These are phyloP conservation scores for Lepidothrix coronata DNA, from an alignment of 2,113 vertebrate genomes.

Conservation along the genomic window DNA sequence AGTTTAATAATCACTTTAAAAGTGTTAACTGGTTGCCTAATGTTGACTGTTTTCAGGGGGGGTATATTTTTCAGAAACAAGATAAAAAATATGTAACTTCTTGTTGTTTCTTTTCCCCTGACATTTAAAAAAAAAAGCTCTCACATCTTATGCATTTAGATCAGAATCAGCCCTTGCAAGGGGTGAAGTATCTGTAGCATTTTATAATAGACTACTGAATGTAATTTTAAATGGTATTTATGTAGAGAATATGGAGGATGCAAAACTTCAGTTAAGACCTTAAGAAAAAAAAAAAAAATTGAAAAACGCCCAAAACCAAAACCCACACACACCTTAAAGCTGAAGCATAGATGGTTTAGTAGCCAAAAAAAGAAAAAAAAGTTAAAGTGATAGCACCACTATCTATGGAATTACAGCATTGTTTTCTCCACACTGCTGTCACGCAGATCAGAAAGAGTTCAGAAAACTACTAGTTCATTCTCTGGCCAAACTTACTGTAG, in stretches of 20 bases:
- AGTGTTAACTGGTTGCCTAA: background rate
- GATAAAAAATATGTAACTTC: background rate
- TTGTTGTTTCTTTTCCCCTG: background rate
- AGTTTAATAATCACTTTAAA: background rate
- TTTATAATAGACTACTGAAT: background rate
- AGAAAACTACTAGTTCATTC: background rate
- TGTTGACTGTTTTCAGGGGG: background rate
- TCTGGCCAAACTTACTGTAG: background rate
- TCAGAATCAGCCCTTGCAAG: background rate
- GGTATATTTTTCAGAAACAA: background rate
- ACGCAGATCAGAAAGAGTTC: background rate
- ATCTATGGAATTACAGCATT: fast-evolving
- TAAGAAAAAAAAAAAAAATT: background rate
- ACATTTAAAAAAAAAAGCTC: background rate
- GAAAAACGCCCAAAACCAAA: background rate
- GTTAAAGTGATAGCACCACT: background rate
- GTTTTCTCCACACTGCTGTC: background rate
- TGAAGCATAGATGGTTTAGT: background rate
- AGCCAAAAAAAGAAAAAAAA: background rate
- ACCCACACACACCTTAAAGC: background rate
- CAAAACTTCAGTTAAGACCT: background rate
- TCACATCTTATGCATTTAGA: fast-evolving
- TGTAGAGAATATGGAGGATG: background rate
- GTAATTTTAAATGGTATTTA: background rate
- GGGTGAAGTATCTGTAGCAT: background rate